phyloP scores from a whole-genome alignment of 2,797 vertebrate species.

The Cuniculus paca region DNA sequence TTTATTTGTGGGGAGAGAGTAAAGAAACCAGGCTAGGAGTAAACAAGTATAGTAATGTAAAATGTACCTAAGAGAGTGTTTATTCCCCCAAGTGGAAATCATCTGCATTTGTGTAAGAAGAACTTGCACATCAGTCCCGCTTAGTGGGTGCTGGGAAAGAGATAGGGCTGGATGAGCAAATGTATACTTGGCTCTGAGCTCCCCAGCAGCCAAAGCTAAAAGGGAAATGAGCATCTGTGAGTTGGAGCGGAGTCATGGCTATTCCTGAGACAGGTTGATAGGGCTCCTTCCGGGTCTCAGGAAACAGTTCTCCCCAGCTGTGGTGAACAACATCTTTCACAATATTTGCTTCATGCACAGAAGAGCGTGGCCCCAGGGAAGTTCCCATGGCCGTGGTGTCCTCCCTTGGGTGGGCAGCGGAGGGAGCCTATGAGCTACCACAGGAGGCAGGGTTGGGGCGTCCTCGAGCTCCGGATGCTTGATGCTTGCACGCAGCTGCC shows the following conservation, averaged over 20 bases:
- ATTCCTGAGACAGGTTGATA: background rate
- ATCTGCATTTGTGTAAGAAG: background rate
- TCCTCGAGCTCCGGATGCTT: too few species aligned
- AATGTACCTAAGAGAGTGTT: background rate
- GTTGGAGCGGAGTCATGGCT: background rate
- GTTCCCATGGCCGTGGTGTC: rapidly evolving
- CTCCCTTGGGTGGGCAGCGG: background rate
- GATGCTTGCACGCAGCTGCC: background rate
- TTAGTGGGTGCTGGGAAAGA: background rate
- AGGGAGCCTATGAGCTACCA: background rate
- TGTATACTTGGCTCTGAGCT: background rate
- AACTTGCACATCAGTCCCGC: background rate
- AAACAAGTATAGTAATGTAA: background rate
- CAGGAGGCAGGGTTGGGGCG: too few species aligned
- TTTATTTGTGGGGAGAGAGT: background rate
- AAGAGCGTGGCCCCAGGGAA: background rate
- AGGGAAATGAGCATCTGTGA: background rate
- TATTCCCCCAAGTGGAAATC: background rate
- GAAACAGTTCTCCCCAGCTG: background rate
- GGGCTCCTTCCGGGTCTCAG: background rate
- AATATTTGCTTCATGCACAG: rapidly evolving
- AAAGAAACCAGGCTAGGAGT: background rate
- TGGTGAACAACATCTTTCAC: background rate
- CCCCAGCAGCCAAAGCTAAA: constrained; percentile 15
- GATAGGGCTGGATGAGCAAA: background rate